Conservation (phyloP, 2,113 vertebrate species). For the Xiphias gladius region DNA sequence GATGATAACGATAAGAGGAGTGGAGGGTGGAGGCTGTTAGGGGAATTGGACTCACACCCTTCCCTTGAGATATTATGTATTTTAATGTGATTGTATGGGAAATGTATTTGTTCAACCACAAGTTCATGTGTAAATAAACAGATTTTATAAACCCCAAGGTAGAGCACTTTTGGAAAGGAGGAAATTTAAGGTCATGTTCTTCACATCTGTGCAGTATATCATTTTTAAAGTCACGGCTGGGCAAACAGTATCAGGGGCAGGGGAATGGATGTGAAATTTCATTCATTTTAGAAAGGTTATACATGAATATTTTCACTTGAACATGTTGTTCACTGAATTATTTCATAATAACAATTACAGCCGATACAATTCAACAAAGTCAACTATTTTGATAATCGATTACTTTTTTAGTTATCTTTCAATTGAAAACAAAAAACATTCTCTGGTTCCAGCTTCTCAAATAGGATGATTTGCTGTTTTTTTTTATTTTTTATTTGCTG, state of each 20-base stretch:
- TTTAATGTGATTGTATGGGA: conserved; percentile 42
- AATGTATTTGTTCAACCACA: conserved; percentile 52
- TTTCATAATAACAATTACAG: not conserved
- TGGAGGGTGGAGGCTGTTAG: conserved; percentile 5
- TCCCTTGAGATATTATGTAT: conserved; percentile 26
- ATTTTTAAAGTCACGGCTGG: conserved; percentile 19
- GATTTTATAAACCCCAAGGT: conserved; percentile 48
- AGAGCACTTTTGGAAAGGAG: conserved; percentile 18
- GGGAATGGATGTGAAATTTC: not conserved
- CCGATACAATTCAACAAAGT: not conserved
- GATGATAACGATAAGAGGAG: conserved; percentile 45
- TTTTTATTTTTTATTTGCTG: too few relatives aligned
- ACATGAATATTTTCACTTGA: not conserved
- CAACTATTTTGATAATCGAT: not conserved
- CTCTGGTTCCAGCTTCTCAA: not conserved
- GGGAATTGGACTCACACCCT: conserved; percentile 16
- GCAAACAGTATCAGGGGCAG: not conserved
- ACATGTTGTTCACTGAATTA: not conserved
- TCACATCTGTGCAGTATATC: conserved; percentile 59
- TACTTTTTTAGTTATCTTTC: not conserved
- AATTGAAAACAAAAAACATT: not conserved
- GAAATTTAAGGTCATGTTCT: conserved; percentile 44
- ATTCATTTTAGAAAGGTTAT: not conserved
- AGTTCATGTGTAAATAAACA: conserved; percentile 57
- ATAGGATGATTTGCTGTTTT: not conserved